Conservation (phyloP, 2,888 invertebrate genomes). For the Lithosia quadra region DNA sequence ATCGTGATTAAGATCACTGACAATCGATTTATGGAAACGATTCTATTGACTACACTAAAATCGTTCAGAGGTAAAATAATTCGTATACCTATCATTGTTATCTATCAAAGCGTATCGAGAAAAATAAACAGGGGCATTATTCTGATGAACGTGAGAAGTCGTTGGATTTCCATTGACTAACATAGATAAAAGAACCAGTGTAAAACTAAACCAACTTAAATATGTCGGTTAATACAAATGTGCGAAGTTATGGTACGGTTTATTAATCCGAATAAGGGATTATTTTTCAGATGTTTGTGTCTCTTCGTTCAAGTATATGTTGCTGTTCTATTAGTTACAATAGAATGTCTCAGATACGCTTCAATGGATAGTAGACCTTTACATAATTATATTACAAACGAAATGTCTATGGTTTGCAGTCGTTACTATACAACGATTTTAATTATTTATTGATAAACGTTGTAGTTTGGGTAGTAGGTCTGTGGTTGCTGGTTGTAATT, state of each 20-base stretch:
- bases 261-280: background rate
- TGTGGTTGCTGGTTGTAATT: slow-evolving; percentile 36
- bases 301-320: background rate
- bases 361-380: slow-evolving; percentile 15
- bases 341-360: background rate
- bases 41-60: slow-evolving; percentile 45
- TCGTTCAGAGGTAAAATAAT: slow-evolving; percentile 57
- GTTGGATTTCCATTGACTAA: too few relatives aligned
- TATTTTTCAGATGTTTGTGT: background rate
- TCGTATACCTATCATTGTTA: slow-evolving; percentile 52
- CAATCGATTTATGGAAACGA: slow-evolving; percentile 35
- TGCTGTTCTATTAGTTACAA: background rate
- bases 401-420: slow-evolving; percentile 17
- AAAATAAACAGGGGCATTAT: background rate
- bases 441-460: slow-evolving; percentile 19
- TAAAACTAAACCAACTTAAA: too few relatives aligned
- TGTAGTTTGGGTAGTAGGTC: slow-evolving; percentile 39
- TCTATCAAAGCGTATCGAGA: slow-evolving; percentile 31
- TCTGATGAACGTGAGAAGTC: too few relatives aligned
- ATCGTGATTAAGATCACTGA: slow-evolving; percentile 79
- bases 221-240: too few relatives aligned
- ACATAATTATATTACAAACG: slow-evolving; percentile 13
- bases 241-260: too few relatives aligned
- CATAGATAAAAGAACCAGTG: too few relatives aligned
- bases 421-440: background rate